Evolutionary conservation across 1,140 invertebrate species (phyloP).

Genomic region (Anastrepha obliqua): DNA sequence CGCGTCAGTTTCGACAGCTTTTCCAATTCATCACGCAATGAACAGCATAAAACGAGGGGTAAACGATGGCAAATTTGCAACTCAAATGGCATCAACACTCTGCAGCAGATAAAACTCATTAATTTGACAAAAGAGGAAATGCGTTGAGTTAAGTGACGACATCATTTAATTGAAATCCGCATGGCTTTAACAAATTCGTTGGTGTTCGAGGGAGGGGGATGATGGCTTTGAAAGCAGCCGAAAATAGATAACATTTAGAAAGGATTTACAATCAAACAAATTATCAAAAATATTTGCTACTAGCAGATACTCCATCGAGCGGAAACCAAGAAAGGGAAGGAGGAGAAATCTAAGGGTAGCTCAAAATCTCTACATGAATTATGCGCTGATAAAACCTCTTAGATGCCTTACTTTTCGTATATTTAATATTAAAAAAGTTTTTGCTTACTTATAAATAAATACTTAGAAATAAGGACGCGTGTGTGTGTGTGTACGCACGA

Average conservation of each 20-base stretch:
- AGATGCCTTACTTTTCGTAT: too few relatives aligned
- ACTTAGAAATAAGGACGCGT: too few relatives aligned
- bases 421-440: too few relatives aligned
- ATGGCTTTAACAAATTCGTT: background rate
- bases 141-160: conserved; percentile 29
- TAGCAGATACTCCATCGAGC: too few relatives aligned
- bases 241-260: background rate
- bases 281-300: background rate
- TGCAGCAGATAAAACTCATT: background rate
- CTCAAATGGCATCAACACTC: background rate
- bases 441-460: too few relatives aligned
- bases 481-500: too few relatives aligned
- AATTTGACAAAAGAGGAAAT: conserved; percentile 9
- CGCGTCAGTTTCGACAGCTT: too few relatives aligned
- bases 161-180: conserved; percentile 39
- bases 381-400: too few relatives aligned
- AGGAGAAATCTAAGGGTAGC: too few relatives aligned
- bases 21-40: background rate
- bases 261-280: background rate
- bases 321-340: too few relatives aligned
- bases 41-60: background rate
- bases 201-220: background rate
- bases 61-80: conserved; percentile 12
- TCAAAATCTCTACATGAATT: too few relatives aligned
- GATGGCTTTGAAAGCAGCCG: background rate